Evolutionary conservation across 2,888 invertebrate species (phyloP), one percentile per base, ranked within the genome.

Genomic region (Ceriagrion tenellum): DNA sequence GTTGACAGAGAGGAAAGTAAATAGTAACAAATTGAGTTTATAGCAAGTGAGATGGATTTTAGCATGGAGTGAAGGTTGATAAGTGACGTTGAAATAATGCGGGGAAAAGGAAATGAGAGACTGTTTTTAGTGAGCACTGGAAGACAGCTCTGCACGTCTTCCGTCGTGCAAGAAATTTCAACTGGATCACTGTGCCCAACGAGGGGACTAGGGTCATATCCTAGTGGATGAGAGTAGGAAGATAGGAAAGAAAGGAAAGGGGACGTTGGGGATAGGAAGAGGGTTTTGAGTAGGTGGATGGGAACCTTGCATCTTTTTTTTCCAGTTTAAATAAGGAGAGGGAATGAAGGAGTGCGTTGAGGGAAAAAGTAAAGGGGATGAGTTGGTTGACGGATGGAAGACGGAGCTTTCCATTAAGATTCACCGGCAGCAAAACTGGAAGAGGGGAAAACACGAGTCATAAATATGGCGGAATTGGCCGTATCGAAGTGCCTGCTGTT

Each of bases 391-490:
- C 23, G 90, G 35, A 91, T 56, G 89, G 55, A 47, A 10, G 16
- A 56, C 93, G 40, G 0, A 23, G 69, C 18, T 26, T 93, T 93
- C 40, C 91, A 69, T 47, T 18, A 40, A 26, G 74, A 47, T 47
- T n/a, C 69, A 16, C 69, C 13, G 81, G 81, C 69, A 35, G 47
- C 35, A 93, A 93, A 93, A 93, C 63, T 69, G 69, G 18, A 47
- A 26, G 59, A 63, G 93, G 35, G 81, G n/a, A n/a, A 47, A 47
- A 47, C 20, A 10, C 40, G 40, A 74, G 47, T 69, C 47, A 35
- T 93, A 93, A 69, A 93, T 93, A 69, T 93, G 63, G 93, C 93
- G 26, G 69, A 91, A 63, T 91, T 16, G 55, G 91, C 63, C 40
- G 91, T 63, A 93, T 93, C n/a, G 93, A 69, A 69, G 69, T 35